A percentile compares a stretch with the other conserved stretches of the same genome.
These are phyloP conservation scores for Branchellion lobata DNA, from an alignment of 2,888 invertebrate species.

Conservation along the genomic window DNA sequence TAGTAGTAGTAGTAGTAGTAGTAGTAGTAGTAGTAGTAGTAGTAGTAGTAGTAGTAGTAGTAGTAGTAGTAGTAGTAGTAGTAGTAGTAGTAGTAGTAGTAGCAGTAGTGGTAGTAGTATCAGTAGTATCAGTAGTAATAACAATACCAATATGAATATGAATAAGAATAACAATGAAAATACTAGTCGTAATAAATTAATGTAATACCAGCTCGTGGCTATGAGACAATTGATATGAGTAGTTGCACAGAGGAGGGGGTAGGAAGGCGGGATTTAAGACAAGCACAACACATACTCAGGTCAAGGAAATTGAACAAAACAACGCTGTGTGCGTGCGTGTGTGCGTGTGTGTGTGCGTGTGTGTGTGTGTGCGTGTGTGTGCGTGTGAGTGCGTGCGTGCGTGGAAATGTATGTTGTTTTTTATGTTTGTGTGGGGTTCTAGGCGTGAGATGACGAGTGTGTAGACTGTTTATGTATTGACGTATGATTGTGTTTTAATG, in stretches of 20 bases:
- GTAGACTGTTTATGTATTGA: too few relatives aligned
- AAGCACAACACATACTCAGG: neutral
- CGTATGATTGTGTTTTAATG: too few relatives aligned
- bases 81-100: constrained; percentile 36
- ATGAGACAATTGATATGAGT: too few relatives aligned
- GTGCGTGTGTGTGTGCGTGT: too few relatives aligned
- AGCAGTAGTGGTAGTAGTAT: constrained; percentile 5
- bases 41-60: constrained; percentile 40
- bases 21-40: constrained; percentile 32
- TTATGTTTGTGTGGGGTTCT: too few relatives aligned
- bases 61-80: constrained; percentile 40
- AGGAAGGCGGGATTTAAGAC: neutral
- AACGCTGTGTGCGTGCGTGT: neutral
- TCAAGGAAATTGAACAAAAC: constrained; percentile 18
- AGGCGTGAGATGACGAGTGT: too few relatives aligned
- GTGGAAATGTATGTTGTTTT: too few relatives aligned
- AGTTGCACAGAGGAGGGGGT: neutral
- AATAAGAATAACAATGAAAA: neutral
- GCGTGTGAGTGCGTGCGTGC: too few relatives aligned
- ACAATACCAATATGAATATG: neutral
- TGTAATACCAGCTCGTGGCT: too few relatives aligned
- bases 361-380: too few relatives aligned
- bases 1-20: constrained; percentile 27
- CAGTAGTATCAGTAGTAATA: constrained; percentile 2
- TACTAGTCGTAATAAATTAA: neutral